These are phyloP conservation scores for Microcebus murinus DNA, from an alignment of 2,113 vertebrate species.

Conservation along the genomic window DNA sequence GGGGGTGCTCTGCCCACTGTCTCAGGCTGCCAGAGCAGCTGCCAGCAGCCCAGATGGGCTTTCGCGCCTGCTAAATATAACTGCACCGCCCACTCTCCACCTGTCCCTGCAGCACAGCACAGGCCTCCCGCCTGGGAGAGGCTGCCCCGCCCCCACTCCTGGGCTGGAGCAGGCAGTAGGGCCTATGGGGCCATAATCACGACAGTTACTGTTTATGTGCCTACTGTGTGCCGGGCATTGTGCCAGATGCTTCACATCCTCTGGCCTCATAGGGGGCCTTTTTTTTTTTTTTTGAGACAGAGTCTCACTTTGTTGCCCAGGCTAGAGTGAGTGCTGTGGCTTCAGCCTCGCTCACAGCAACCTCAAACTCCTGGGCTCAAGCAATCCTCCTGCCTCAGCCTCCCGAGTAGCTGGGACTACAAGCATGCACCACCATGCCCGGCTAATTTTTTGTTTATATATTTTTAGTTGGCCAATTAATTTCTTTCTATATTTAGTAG, in stretches of 20 bases:
- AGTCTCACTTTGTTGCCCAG: too few relatives aligned
- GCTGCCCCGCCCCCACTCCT: background rate
- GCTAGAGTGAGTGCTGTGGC: too few relatives aligned
- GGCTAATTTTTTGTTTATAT: too few relatives aligned
- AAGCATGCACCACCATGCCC: too few relatives aligned
- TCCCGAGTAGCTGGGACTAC: too few relatives aligned
- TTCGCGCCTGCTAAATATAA: conserved; percentile 58
- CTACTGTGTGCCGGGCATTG: conserved; percentile 18
- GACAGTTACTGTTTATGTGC: background rate
- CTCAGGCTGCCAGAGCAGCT: background rate
- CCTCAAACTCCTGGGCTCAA: too few relatives aligned
- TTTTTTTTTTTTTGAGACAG: too few relatives aligned
- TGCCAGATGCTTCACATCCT: background rate
- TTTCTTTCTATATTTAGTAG: too few relatives aligned
- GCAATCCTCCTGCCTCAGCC: too few relatives aligned
- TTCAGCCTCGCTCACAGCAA: too few relatives aligned
- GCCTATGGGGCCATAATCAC: background rate
- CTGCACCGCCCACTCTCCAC: conserved; percentile 58
- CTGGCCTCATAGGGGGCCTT: background rate
- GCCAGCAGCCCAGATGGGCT: conserved; percentile 54
- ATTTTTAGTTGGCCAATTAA: too few relatives aligned
- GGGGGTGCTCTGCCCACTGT: background rate
- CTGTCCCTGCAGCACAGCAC: conserved; percentile 42
- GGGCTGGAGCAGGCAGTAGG: background rate
- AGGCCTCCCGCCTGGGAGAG: background rate